phyloP scores from a whole-genome alignment of 2,888 invertebrate genomes.

The Zaprionus bogoriensis region DNA sequence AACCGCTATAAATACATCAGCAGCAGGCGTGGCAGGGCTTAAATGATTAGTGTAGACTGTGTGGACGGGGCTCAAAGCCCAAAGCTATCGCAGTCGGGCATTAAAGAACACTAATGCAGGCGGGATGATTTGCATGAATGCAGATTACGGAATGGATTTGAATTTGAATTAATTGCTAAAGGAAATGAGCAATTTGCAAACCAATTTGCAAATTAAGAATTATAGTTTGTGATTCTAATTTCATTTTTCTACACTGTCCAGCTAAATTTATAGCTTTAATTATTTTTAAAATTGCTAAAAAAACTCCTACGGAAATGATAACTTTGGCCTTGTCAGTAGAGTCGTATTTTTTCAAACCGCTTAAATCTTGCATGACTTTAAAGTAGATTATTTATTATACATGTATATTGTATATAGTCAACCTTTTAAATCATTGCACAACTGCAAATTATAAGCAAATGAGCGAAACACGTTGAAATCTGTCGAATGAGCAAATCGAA shows the following conservation, averaged over 20 bases:
- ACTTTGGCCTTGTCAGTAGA: background rate
- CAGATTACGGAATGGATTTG: constrained; percentile 12
- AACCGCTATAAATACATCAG: constrained; percentile 62
- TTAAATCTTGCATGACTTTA: background rate
- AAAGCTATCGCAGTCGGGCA: constrained; percentile 46
- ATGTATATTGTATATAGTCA: too few relatives aligned
- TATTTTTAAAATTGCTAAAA: background rate
- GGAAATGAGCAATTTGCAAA: constrained; percentile 37
- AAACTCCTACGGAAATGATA: too few relatives aligned
- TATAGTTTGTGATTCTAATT: background rate
- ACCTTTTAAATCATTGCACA: too few relatives aligned
- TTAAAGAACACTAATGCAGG: constrained; percentile 42
- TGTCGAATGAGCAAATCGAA: constrained; percentile 12
- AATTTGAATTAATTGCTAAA: constrained; percentile 19
- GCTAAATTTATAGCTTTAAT: background rate
- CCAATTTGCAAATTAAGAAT: constrained; percentile 12
- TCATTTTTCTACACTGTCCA: background rate
- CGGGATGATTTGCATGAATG: constrained; percentile 45
- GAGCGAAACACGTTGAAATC: constrained; percentile 1
- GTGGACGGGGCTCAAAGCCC: too few relatives aligned
- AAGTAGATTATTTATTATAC: too few relatives aligned
- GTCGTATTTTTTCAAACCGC: background rate
- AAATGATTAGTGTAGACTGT: too few relatives aligned
- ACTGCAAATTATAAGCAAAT: constrained; percentile 4
- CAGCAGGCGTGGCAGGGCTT: constrained; percentile 52